A percentile compares a stretch with the other conserved stretches of the same genome.
Conservation (phyloP, 2,888 invertebrate species). For the Nomada goodeniana region DNA sequence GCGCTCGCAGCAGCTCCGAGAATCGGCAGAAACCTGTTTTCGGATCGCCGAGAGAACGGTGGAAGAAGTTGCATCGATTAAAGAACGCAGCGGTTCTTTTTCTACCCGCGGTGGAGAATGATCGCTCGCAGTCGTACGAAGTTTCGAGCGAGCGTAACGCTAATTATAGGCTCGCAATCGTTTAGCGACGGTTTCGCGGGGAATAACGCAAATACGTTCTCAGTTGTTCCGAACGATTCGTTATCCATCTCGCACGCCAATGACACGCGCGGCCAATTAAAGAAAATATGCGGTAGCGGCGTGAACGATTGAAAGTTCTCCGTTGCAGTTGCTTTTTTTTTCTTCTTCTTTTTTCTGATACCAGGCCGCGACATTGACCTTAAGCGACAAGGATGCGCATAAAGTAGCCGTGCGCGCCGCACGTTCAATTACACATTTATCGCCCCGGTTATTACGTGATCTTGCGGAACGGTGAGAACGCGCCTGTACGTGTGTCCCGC, state of each 20-base stretch:
- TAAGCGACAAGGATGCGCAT: constrained; percentile 13
- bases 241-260: neutral
- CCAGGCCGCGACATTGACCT: constrained; percentile 8
- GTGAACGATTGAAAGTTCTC: too few species aligned
- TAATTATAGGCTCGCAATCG: constrained; percentile 48
- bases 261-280: neutral
- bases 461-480: constrained; percentile 8
- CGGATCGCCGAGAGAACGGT: neutral
- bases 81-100: neutral
- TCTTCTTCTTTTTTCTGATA: neutral
- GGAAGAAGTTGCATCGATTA: neutral
- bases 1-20: neutral
- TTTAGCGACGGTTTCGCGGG: neutral
- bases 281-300: too few species aligned
- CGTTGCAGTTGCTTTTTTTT: too few species aligned
- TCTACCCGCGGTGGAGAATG: neutral
- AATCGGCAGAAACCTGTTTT: neutral
- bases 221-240: constrained; percentile 8
- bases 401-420: neutral
- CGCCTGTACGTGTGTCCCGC: too few species aligned
- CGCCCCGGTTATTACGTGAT: constrained; percentile 31
- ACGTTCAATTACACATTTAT: constrained; percentile 15
- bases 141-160: neutral
- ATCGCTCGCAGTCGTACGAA: constrained; percentile 3
- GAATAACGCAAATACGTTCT: neutral